A percentile compares a stretch with the other conserved stretches of the same genome.
These are phyloP conservation scores for Pristionchus mayeri DNA, from an alignment of 2,888 invertebrate genomes.

Conservation along the genomic window DNA sequence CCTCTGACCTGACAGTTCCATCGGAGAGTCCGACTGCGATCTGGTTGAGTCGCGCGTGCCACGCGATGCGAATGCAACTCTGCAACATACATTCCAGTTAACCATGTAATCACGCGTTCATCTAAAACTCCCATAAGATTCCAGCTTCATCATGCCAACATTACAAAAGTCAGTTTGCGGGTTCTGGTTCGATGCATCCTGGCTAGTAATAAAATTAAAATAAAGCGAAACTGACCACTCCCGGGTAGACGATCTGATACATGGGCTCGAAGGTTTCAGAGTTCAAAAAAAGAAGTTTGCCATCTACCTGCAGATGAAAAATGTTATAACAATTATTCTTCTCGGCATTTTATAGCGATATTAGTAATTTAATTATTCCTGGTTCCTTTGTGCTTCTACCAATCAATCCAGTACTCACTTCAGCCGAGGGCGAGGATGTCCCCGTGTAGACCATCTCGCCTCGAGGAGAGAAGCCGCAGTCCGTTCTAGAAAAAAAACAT, in stretches of 20 bases:
- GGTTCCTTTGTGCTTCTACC: too few relatives aligned
- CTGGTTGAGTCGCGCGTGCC: slow-evolving; percentile 99
- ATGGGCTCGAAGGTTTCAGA: slow-evolving; percentile 85
- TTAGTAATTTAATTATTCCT: too few relatives aligned
- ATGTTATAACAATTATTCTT: not conserved
- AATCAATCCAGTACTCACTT: not conserved
- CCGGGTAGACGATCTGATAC: slow-evolving; percentile 85
- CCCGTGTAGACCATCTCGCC: slow-evolving; percentile 91
- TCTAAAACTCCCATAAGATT: not conserved
- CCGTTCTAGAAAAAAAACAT: slow-evolving; percentile 79
- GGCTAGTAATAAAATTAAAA: not conserved
- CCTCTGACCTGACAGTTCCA: slow-evolving; percentile 81
- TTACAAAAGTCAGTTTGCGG: not conserved
- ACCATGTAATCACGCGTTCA: not conserved
- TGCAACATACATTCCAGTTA: too few relatives aligned
- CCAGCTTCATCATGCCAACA: not conserved
- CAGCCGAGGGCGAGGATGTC: slow-evolving; percentile 83
- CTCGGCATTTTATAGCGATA: too few relatives aligned
- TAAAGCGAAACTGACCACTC: slow-evolving; percentile 79
- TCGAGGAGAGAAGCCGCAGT: slow-evolving; percentile 89
- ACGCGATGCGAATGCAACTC: slow-evolving; percentile 86
- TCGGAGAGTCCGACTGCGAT: slow-evolving; percentile 93
- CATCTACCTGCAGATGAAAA: slow-evolving; percentile 74
- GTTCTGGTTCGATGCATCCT: not conserved
- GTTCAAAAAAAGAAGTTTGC: slow-evolving; percentile 87